Conservation (phyloP, 2,797 vertebrate genomes). For the Neosilurus mollespiculum region DNA sequence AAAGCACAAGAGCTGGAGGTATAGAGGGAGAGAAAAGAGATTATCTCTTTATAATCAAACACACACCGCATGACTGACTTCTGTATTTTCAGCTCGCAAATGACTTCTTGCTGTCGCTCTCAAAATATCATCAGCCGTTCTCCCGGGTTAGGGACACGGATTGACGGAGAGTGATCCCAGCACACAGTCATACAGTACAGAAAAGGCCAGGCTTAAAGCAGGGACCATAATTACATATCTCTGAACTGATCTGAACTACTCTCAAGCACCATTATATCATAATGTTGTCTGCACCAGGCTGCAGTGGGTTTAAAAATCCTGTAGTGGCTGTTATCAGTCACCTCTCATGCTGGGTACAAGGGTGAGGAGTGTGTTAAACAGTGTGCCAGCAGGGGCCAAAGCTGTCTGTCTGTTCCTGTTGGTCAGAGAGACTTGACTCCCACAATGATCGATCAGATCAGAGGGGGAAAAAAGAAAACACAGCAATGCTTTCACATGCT, state of each 20-base stretch:
- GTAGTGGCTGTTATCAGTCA: constrained; percentile 5
- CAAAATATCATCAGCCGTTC: constrained; percentile 54
- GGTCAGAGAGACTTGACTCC: constrained; percentile 12
- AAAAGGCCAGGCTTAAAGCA: constrained; percentile 42
- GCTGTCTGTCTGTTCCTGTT: constrained; percentile 37
- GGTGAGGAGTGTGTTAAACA: background rate
- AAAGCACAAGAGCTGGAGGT: constrained; percentile 25
- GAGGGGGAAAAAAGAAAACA: background rate
- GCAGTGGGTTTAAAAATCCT: background rate
- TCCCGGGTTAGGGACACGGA: constrained; percentile 45
- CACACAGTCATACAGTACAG: constrained; percentile 7
- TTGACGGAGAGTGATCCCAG: constrained; percentile 40
- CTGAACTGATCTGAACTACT: constrained; percentile 10
- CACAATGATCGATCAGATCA: constrained; percentile 15
- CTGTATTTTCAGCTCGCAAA: constrained; percentile 68
- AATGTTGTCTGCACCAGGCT: background rate
- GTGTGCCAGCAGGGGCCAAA: constrained; percentile 4
- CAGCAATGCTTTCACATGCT: constrained; percentile 27
- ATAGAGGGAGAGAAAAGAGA: constrained; percentile 48
- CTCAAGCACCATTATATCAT: constrained; percentile 1
- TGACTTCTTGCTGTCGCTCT: constrained; percentile 60
- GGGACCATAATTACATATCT: constrained; percentile 48
- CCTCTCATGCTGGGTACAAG: constrained; percentile 2
- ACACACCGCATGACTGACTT: constrained; percentile 63
- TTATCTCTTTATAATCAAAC: constrained; percentile 69